Conservation (phyloP, 2,888 invertebrate species). For the Lampropteryx suffumata region DNA sequence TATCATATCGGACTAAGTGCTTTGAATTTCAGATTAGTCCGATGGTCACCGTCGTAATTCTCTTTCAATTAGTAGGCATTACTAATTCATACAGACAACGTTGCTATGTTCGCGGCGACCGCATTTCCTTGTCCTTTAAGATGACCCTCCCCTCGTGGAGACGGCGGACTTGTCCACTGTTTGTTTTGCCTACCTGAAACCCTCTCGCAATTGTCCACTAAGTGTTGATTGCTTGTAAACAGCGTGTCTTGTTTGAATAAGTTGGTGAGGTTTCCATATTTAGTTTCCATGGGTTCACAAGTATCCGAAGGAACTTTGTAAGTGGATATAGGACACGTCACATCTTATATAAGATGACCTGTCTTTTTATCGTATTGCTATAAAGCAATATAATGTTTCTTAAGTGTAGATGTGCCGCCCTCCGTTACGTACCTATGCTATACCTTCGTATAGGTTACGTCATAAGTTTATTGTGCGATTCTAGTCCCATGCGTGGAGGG, state of each 20-base stretch:
- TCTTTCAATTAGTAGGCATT: slow-evolving; percentile 76
- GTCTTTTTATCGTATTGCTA: background rate
- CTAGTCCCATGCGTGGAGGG: slow-evolving; percentile 73
- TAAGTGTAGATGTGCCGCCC: slow-evolving; percentile 4
- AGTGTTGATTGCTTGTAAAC: slow-evolving; percentile 81
- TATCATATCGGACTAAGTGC: slow-evolving; percentile 33
- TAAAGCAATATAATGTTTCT: background rate
- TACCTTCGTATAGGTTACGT: slow-evolving; percentile 53
- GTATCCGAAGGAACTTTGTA: slow-evolving; percentile 1
- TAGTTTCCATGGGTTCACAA: slow-evolving; percentile 3
- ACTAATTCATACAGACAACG: slow-evolving; percentile 77
- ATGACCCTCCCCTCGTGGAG: slow-evolving; percentile 67
- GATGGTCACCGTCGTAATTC: slow-evolving; percentile 65
- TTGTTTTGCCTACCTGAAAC: slow-evolving; percentile 77
- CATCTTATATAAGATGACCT: slow-evolving; percentile 3
- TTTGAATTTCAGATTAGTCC: slow-evolving; percentile 61
- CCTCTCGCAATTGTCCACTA: slow-evolving; percentile 75
- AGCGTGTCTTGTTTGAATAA: slow-evolving; percentile 62
- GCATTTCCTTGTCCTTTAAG: slow-evolving; percentile 73
- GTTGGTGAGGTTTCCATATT: slow-evolving; percentile 23
- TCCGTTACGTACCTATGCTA: slow-evolving; percentile 21
- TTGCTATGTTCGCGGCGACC: slow-evolving; percentile 62
- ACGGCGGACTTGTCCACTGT: slow-evolving; percentile 66
- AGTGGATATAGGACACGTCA: background rate
- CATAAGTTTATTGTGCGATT: slow-evolving; percentile 79